Conservation (phyloP, 2,888 invertebrate species). For the Epiblema foenella region DNA sequence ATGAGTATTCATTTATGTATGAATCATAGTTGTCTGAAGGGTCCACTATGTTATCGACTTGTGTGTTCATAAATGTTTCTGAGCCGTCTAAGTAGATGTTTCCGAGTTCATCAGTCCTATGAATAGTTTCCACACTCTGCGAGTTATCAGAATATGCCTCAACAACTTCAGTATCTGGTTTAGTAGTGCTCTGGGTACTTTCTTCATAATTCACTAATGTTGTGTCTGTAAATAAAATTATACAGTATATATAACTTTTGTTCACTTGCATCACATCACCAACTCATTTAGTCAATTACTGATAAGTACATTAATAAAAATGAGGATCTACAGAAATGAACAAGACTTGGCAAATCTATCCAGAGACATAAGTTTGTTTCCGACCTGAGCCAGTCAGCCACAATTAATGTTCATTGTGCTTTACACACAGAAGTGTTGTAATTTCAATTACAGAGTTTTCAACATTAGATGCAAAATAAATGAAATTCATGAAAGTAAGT, state of each 20-base stretch:
- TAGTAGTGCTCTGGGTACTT: slow-evolving; percentile 57
- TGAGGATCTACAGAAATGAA: too few species aligned
- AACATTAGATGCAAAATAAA: too few species aligned
- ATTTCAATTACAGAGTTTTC: too few species aligned
- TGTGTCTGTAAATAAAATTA: slow-evolving; percentile 64
- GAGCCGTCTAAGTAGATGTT: slow-evolving; percentile 75
- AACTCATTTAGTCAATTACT: too few species aligned
- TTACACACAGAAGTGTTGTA: too few species aligned
- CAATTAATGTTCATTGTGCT: too few species aligned
- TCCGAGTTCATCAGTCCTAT: slow-evolving; percentile 75
- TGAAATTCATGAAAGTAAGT: too few species aligned
- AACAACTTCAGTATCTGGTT: slow-evolving; percentile 65
- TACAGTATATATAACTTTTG: neutral
- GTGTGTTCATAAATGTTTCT: slow-evolving; percentile 65
- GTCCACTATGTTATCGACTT: slow-evolving; percentile 66
- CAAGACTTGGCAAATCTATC: too few species aligned
- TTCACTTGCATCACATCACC: neutral
- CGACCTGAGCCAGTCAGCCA: too few species aligned
- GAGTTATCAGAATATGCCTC: slow-evolving; percentile 72
- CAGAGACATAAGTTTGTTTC: too few species aligned
- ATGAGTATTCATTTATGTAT: slow-evolving; percentile 74
- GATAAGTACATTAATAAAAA: too few species aligned
- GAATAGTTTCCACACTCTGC: slow-evolving; percentile 69
- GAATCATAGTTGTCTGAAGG: slow-evolving; percentile 71
- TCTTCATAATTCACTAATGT: slow-evolving; percentile 78